These are phyloP conservation scores for Drosophila koepferae DNA, from an alignment of 2,888 invertebrate species.

Conservation along the genomic window DNA sequence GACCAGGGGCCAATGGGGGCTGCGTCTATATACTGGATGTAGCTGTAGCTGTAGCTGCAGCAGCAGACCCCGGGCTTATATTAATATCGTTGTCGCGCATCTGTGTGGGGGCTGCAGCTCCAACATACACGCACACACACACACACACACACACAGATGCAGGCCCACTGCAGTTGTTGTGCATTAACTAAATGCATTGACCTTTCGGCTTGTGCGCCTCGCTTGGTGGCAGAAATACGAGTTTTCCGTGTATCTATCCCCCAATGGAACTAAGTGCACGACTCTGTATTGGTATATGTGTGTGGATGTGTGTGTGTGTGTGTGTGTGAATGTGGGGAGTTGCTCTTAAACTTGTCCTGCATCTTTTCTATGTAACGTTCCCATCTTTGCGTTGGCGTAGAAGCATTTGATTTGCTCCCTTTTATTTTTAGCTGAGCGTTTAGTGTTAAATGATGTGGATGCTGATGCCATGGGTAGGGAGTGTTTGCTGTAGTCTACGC, in stretches of 20 bases:
- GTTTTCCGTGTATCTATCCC: slow-evolving; percentile 78
- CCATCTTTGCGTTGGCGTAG: slow-evolving; percentile 61
- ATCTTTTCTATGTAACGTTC: slow-evolving; percentile 70
- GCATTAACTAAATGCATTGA: slow-evolving; percentile 79
- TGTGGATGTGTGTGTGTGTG: slow-evolving; percentile 20
- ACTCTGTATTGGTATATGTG: slow-evolving; percentile 31
- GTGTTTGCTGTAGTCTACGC: slow-evolving; percentile 4
- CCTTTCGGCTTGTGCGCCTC: slow-evolving; percentile 64
- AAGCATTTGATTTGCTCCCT: slow-evolving; percentile 73
- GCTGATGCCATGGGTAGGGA: slow-evolving; percentile 33
- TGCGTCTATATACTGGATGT: slow-evolving; percentile 10
- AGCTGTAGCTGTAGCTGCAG: slow-evolving; percentile 20
- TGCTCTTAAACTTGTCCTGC: slow-evolving; percentile 79
- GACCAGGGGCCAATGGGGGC: slow-evolving; percentile 36
- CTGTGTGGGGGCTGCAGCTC: slow-evolving; percentile 71
- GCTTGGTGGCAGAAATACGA: slow-evolving; percentile 75
- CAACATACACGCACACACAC: slow-evolving; percentile 37
- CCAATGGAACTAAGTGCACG: slow-evolving; percentile 58
- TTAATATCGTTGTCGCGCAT: slow-evolving; percentile 61
- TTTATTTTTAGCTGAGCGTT: slow-evolving; percentile 65
- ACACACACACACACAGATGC: slow-evolving; percentile 26
- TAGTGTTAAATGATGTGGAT: slow-evolving; percentile 38
- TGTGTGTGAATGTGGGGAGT: slow-evolving; percentile 59
- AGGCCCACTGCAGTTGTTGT: slow-evolving; percentile 45
- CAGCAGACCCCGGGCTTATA: slow-evolving; percentile 43